Percentiles rank a stretch among this genome's conserved stretches.
phyloP scores from a whole-genome alignment of 2,113 vertebrate genomes.

The Pedetes capensis region DNA sequence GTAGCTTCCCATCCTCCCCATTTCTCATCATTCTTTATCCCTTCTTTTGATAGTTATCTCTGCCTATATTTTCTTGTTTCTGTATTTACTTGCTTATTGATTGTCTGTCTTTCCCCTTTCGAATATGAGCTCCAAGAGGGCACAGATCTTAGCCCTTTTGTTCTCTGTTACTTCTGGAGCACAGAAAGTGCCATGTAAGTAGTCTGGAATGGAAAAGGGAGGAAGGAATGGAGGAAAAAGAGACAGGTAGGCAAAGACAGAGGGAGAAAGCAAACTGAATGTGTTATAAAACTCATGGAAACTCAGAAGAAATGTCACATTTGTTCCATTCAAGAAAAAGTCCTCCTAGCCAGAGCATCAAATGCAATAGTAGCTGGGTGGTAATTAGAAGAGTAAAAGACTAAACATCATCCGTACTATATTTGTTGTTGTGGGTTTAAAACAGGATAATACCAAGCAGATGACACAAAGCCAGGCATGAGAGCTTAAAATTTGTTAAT shows the following conservation, averaged over 20 bases:
- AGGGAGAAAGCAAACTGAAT: neutral
- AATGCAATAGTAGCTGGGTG: neutral
- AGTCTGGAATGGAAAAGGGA: neutral
- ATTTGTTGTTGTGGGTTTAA: conserved; percentile 29
- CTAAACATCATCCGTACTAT: neutral
- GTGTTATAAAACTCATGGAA: neutral
- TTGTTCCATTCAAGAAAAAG: conserved; percentile 9
- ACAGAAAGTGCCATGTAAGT: neutral
- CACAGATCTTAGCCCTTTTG: neutral
- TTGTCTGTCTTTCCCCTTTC: neutral
- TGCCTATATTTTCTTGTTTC: neutral
- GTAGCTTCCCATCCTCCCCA: fast-evolving
- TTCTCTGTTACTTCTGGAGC: neutral
- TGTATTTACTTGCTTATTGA: neutral
- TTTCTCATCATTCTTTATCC: neutral
- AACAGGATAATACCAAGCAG: neutral
- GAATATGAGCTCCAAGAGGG: neutral
- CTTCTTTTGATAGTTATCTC: neutral
- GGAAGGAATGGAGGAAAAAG: neutral
- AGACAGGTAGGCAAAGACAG: neutral
- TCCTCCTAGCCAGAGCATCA: conserved; percentile 25
- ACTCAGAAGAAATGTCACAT: conserved; percentile 17
- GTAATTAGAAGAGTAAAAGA: neutral
- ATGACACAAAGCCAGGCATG: neutral
- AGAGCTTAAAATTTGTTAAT: neutral